Evolutionary conservation across 2,113 vertebrate species (phyloP).

Genomic region (Parus major): DNA sequence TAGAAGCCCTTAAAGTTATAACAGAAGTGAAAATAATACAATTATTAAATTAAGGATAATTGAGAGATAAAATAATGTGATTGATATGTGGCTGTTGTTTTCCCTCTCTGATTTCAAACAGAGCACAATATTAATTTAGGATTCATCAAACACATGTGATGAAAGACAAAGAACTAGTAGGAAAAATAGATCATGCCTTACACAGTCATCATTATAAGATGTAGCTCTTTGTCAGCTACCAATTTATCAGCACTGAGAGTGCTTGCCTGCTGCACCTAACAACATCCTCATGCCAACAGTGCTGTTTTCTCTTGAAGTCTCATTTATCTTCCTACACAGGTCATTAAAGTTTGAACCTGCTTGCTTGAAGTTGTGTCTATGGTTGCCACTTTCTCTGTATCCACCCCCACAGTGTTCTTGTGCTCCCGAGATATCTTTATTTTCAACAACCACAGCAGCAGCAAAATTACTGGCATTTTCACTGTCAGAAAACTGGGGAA

Average conservation of each 20-base stretch:
- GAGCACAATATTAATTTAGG: not conserved
- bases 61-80: slow-evolving; percentile 20
- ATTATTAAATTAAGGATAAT: slow-evolving; percentile 48
- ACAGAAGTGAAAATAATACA: slow-evolving; percentile 27
- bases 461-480: not conserved
- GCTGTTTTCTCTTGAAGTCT: slow-evolving; percentile 45
- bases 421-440: slow-evolving; percentile 2
- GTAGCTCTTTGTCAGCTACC: slow-evolving; percentile 37
- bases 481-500: not conserved
- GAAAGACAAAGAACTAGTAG: not conserved
- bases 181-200: slow-evolving; percentile 7
- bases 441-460: not conserved
- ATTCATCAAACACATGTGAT: not conserved
- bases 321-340: slow-evolving; percentile 59
- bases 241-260: not conserved
- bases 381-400: slow-evolving; percentile 36
- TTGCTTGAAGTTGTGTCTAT: slow-evolving; percentile 31
- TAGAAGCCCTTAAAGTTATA: slow-evolving; percentile 11
- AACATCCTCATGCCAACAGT: slow-evolving; percentile 46
- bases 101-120: slow-evolving; percentile 24
- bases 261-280: slow-evolving; percentile 25
- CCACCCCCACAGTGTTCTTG: slow-evolving; percentile 38
- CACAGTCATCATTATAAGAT: not conserved
- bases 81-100: slow-evolving; percentile 11
- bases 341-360: slow-evolving; percentile 31